phyloP scores from a whole-genome alignment of 2,113 vertebrate genomes.

The Sylvilagus bachmani region DNA sequence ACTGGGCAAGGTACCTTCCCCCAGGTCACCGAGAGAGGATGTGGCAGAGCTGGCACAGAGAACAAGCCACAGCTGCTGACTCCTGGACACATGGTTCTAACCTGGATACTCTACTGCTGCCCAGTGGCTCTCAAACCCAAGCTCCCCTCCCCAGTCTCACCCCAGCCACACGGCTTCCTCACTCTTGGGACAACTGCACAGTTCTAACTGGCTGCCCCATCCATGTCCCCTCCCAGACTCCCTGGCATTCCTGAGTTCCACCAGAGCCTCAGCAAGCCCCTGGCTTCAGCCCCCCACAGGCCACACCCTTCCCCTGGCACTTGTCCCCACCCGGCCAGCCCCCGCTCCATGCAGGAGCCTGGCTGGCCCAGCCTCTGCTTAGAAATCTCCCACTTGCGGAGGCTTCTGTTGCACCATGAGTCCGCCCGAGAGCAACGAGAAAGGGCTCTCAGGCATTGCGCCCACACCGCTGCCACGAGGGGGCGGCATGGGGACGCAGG shows the following conservation, averaged over 20 bases:
- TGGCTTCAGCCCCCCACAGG: background rate
- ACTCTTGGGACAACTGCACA: background rate
- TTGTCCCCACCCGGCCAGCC: background rate
- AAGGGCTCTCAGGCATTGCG: no score
- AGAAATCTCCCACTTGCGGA: background rate
- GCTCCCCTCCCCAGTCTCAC: background rate
- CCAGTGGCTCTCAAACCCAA: accelerated
- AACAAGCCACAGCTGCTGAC: accelerated
- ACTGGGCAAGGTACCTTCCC: background rate
- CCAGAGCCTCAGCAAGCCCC: background rate
- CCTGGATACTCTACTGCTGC: accelerated
- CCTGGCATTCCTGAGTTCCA: background rate
- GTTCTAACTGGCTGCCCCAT: background rate
- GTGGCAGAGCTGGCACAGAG: background rate
- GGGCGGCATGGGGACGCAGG: background rate
- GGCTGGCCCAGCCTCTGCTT: background rate
- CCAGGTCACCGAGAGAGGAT: background rate
- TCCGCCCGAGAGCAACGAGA: background rate
- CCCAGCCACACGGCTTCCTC: background rate
- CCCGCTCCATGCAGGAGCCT: no score
- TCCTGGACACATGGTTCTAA: background rate
- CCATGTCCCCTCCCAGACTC: background rate
- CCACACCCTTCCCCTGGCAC: no score
- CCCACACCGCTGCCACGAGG: background rate
- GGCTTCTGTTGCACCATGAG: background rate